Evolutionary conservation across 2,888 invertebrate species (phyloP), one percentile per base, ranked within the genome.

Genomic region (Aphodius granarius): DNA sequence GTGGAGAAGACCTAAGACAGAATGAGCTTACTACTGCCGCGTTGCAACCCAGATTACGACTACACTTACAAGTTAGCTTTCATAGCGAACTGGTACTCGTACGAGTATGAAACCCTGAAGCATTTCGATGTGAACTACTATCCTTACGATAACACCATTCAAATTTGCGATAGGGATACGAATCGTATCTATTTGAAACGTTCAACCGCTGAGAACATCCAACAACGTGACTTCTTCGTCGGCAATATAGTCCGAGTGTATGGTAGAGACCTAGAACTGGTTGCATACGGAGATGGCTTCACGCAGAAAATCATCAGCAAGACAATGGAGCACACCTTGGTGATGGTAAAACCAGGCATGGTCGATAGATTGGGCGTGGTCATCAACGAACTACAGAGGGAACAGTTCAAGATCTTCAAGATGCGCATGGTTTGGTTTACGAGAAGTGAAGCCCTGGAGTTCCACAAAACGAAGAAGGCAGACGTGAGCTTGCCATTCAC

Each of bases 81-180:
- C 86, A 86, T 92, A 76, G 94, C 94, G 2, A 96, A 97, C 88
- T 97, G 96, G 96, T 95, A 92, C 84, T 97, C 97, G 85, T 91
- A 92, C 80, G 92, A 94, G 82, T 93, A 95, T 0, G 92, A 92
- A 64, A 89, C 94, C 16, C 87, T 92, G 19, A 92, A 94, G 81
- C 91, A 92, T 78, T 97, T 95, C 86, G 90, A 92, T 82, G 87
- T 97, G 71, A 92, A 93, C 81, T 97, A 90, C 85, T 95, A 92
- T 86, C 92, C 93, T 1, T 89, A 88, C 71, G 96, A 97, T 85
- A 91, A 92, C 81, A 93, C 94, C 0, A 87, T 97, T 22, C 97
- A 97, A 89, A 91, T 97, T 4, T 87, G 80, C 79, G 87, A 87
- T 79, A 81, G 80, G 19, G 85, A 85, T 23, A 74, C 82, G 3